Conservation (phyloP, 2,797 vertebrate genomes). For the Coendou prehensilis region DNA sequence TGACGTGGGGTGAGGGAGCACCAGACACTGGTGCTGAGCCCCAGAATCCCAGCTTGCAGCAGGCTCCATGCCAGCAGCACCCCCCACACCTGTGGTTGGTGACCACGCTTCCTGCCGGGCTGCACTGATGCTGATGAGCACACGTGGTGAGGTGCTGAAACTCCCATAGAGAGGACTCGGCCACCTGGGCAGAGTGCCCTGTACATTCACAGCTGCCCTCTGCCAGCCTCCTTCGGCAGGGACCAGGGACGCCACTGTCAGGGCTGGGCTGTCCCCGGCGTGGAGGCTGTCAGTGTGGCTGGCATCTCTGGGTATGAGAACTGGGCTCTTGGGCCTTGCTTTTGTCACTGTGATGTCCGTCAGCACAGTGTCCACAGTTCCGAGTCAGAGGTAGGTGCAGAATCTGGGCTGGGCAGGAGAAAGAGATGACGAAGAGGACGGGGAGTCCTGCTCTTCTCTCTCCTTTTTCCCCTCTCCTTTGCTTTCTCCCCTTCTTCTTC, state of each 20-base stretch:
- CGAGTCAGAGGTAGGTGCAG: background rate
- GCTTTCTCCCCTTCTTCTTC: too few relatives aligned
- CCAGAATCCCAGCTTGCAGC: fast-evolving
- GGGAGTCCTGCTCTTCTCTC: background rate
- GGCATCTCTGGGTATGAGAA: fast-evolving
- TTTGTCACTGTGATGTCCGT: fast-evolving
- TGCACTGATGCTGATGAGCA: fast-evolving
- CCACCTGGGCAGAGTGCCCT: background rate
- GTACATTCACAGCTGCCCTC: background rate
- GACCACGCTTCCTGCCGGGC: fast-evolving
- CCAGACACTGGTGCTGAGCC: fast-evolving
- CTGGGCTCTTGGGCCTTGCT: background rate
- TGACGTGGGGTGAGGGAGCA: background rate
- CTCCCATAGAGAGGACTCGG: background rate
- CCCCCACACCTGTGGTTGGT: fast-evolving
- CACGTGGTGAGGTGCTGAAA: fast-evolving
- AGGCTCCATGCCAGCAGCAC: fast-evolving
- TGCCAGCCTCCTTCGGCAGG: background rate
- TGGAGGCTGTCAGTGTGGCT: too few relatives aligned
- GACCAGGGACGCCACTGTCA: background rate
- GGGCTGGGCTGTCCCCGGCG: too few relatives aligned
- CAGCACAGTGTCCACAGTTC: background rate
- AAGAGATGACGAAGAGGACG: fast-evolving
- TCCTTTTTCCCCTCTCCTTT: too few relatives aligned
- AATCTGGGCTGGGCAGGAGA: background rate